Conservation (phyloP, 2,797 vertebrate genomes). For the Protonibea diacanthus region DNA sequence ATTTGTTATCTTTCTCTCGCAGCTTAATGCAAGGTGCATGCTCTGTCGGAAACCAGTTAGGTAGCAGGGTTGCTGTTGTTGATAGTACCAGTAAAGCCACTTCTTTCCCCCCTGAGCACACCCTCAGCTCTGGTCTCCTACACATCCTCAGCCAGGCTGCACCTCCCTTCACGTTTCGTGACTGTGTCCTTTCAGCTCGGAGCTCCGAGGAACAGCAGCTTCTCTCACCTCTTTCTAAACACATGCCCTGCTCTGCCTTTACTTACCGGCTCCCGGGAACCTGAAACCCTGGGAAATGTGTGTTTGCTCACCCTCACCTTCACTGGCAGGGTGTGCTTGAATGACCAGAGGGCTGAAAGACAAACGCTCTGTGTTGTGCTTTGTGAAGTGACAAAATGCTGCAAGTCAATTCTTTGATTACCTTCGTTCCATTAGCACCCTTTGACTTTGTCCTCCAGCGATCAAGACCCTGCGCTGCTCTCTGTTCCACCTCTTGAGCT, state of each 20-base stretch:
- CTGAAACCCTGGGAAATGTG: slow-evolving; percentile 46
- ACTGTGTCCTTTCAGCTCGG: slow-evolving; percentile 8
- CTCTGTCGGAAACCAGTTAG: slow-evolving; percentile 64
- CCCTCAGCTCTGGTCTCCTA: slow-evolving; percentile 18
- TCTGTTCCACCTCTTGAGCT: slow-evolving; percentile 32
- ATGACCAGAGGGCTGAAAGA: slow-evolving; percentile 30
- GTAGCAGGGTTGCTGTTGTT: slow-evolving; percentile 26
- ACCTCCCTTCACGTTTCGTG: slow-evolving; percentile 34
- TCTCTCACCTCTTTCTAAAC: slow-evolving; percentile 1
- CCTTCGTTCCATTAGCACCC: slow-evolving; percentile 13
- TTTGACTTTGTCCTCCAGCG: slow-evolving; percentile 29
- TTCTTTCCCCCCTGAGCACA: slow-evolving; percentile 20
- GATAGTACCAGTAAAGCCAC: slow-evolving; percentile 44
- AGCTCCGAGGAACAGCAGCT: slow-evolving; percentile 26
- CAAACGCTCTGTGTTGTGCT: slow-evolving; percentile 27
- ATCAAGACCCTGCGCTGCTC: slow-evolving; percentile 5
- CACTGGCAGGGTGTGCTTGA: slow-evolving; percentile 27
- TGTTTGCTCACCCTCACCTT: slow-evolving; percentile 58
- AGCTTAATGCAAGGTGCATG: slow-evolving; percentile 58
- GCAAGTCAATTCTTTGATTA: slow-evolving; percentile 1
- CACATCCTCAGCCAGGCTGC: slow-evolving; percentile 2
- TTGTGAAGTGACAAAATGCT: slow-evolving; percentile 13
- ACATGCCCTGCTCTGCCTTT: slow-evolving; percentile 14
- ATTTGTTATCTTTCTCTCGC: slow-evolving; percentile 47
- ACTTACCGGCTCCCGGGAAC: background rate